Evolutionary conservation across 2,113 vertebrate species (phyloP).

Genomic region (Lepus americanus): DNA sequence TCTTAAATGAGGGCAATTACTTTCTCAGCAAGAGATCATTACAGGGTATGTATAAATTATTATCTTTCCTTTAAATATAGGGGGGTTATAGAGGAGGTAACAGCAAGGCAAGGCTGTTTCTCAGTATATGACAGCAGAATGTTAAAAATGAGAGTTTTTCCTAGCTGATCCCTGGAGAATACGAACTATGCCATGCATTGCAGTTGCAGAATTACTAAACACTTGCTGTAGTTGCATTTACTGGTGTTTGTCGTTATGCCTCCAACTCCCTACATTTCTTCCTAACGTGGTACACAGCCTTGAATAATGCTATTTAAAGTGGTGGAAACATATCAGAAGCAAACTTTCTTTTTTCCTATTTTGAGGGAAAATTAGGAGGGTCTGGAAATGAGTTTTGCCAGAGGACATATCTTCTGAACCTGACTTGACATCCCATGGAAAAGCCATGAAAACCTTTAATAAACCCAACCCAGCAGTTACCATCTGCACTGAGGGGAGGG

Average conservation of each 20-base stretch:
- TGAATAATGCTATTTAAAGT: slow-evolving; percentile 1
- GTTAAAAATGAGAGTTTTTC: neutral
- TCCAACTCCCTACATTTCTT: neutral
- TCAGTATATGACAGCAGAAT: neutral
- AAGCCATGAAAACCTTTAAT: neutral
- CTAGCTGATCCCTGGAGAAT: neutral
- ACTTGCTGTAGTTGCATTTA: neutral
- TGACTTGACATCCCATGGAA: slow-evolving; percentile 51
- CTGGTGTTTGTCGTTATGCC: neutral
- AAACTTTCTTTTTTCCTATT: slow-evolving; percentile 36
- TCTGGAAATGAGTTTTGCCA: slow-evolving; percentile 67
- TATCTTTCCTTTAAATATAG: slow-evolving; percentile 39
- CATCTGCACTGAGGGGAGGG: slow-evolving; percentile 7
- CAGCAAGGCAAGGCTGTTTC: neutral
- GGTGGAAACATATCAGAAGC: neutral
- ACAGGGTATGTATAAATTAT: slow-evolving; percentile 51
- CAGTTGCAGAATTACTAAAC: neutral
- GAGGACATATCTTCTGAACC: slow-evolving; percentile 50
- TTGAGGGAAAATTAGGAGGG: slow-evolving; percentile 58
- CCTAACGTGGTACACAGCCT: neutral
- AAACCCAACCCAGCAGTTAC: neutral
- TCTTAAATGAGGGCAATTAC: slow-evolving; percentile 69
- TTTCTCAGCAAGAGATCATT: slow-evolving; percentile 74
- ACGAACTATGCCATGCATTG: neutral
- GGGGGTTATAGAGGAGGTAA: neutral